Evolutionary conservation across 2,113 vertebrate species (phyloP).

Genomic region (Psittacara wagleri): DNA sequence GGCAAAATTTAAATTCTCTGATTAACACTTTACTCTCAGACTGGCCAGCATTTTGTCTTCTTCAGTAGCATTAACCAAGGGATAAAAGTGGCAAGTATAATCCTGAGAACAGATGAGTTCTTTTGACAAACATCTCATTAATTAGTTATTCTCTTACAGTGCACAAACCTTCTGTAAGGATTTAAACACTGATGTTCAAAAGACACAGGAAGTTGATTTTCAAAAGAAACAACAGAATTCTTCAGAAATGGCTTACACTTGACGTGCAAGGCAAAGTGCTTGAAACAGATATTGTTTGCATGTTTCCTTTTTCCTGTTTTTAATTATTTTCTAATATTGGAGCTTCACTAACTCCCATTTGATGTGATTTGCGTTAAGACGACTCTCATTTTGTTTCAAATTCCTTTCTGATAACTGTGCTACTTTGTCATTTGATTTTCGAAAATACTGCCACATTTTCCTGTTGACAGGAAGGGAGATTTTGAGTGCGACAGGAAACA

Average conservation of each 20-base stretch:
- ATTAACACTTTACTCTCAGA: background rate
- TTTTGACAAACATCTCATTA: background rate
- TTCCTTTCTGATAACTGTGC: background rate
- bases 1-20: background rate
- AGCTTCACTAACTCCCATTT: background rate
- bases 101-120: background rate
- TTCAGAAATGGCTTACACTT: background rate
- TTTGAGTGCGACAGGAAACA: background rate
- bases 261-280: background rate
- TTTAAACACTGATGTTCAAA: background rate
- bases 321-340: slow-evolving; percentile 19
- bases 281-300: slow-evolving; percentile 16
- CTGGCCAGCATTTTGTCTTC: background rate
- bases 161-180: background rate
- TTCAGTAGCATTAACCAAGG: background rate
- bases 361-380: background rate
- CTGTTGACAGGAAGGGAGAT: background rate
- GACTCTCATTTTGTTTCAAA: background rate
- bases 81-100: background rate
- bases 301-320: slow-evolving; percentile 48
- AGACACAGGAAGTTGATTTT: background rate
- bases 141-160: background rate
- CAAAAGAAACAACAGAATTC: background rate
- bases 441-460: background rate
- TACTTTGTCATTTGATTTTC: background rate